These are phyloP conservation scores for Drosophila pachea DNA, from an alignment of 1,140 invertebrate species.

Conservation along the genomic window DNA sequence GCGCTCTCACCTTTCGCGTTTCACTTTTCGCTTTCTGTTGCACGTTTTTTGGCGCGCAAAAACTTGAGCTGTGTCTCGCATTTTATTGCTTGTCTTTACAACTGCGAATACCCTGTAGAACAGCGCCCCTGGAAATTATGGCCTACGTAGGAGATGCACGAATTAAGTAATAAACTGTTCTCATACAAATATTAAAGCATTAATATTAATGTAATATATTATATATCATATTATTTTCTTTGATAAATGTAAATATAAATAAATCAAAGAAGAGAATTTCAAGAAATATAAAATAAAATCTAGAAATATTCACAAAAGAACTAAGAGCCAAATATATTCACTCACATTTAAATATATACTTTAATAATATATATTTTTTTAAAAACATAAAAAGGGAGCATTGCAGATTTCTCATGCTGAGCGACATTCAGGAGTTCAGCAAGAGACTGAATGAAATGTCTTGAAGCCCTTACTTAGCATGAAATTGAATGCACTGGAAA, in stretches of 20 bases:
- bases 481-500: constrained; percentile 44
- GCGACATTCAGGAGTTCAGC: too few species aligned
- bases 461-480: constrained; percentile 5
- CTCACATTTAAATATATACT: too few species aligned
- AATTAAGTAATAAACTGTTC: neutral
- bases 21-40: constrained; percentile 43
- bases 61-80: constrained; percentile 53
- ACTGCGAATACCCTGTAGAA: constrained; percentile 7
- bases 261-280: too few species aligned
- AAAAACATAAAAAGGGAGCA: too few species aligned
- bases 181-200: too few species aligned
- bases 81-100: constrained; percentile 65
- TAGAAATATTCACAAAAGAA: too few species aligned
- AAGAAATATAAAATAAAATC: too few species aligned
- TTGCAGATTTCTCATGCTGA: too few species aligned
- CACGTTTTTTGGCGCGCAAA: constrained; percentile 69
- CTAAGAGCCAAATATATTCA: too few species aligned
- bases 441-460: neutral
- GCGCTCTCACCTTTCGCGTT: neutral
- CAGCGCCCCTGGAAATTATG: neutral
- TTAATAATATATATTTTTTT: neutral
- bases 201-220: too few species aligned
- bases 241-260: neutral
- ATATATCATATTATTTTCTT: too few species aligned
- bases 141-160: too few species aligned